Base-by-base conservation (phyloP, 2,113 vertebrate genomes). In the Damaliscus lunatus region DNA sequence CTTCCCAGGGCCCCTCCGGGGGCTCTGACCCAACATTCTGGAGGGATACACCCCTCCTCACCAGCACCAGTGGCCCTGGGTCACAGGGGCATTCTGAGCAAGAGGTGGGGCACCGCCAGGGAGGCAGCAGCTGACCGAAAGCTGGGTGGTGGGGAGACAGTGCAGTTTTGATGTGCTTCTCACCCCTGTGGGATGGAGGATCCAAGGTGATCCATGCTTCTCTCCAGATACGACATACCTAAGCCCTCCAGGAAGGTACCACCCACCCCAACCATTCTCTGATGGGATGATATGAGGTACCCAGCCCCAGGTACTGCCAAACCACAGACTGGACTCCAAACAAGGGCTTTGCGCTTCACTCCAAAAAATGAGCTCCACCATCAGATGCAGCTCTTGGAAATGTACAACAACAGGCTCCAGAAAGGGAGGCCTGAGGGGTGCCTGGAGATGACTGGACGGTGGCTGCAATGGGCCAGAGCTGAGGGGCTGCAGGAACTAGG, bases 161-260 rank as follows among this genome's bases (percentile, higher is more conserved):
- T n/a, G 6, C 33, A 6, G 13, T 78, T 86, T 48, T 53, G 59
- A 3, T 4, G n/a, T 29, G 1, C 7, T 53, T 78, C 16, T 33
- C 64, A 62, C 6, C 19, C 57, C 40, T 52, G 33, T 52, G 64
- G 52, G 40, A 31, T 64, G 9, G 16, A 1, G 10, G 8, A 57
- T 86, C 23, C 48, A 14, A 52, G 43, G 21, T n/a, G 36, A 48
- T 1, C 86, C 8, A 0, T 10, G 12, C 10, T 27, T 52, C 67
- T 48, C 25, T 46, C 50, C 23, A 1, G 0, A 23, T 7, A 13
- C 25, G 14, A 43, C 29, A 16, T 3, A n/a, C 5, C n/a, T 33
- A 4, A 17, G 52, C 21, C 21, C 17, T 16, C 4, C 0, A 57
- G 1, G 50, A n/a, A 0, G 7, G 14, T 23, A 43, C 36, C 23